Evolutionary conservation across 2,888 invertebrate species (phyloP).

Genomic region (Nomada lathburiana): DNA sequence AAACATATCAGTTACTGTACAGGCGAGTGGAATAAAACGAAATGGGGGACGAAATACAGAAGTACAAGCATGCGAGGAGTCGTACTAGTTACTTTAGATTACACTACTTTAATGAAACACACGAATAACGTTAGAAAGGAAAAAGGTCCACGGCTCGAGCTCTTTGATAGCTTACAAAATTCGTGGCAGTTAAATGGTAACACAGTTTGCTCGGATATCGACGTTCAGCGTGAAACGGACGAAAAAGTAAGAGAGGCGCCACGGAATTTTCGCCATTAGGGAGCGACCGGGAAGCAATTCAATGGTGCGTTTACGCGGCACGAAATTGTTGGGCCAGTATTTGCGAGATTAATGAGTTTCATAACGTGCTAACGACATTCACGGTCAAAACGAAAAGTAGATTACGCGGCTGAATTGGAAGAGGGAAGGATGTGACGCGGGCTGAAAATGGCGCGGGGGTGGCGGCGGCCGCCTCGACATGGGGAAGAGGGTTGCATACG

Average conservation of each 20-base stretch:
- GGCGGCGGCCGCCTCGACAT: slow-evolving; percentile 9
- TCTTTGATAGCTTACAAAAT: neutral
- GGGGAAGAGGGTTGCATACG: slow-evolving; percentile 57
- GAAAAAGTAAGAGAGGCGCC: slow-evolving; percentile 56
- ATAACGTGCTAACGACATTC: slow-evolving; percentile 81
- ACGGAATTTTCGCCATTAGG: slow-evolving; percentile 69
- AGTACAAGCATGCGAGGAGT: neutral
- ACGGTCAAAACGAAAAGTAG: slow-evolving; percentile 79
- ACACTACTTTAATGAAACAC: no score
- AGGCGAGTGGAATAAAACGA: no score
- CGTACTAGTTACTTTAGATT: neutral
- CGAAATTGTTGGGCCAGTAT: slow-evolving; percentile 74
- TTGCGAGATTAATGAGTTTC: slow-evolving; percentile 80
- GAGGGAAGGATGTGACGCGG: slow-evolving; percentile 67
- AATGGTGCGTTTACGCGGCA: slow-evolving; percentile 71
- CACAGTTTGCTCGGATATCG: neutral
- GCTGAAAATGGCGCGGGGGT: slow-evolving; percentile 47
- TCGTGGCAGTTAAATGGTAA: slow-evolving; percentile 2
- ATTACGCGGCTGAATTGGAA: slow-evolving; percentile 77
- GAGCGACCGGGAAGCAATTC: slow-evolving; percentile 67
- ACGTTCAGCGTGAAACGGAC: slow-evolving; percentile 15
- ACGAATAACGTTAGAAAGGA: no score
- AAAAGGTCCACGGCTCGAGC: no score
- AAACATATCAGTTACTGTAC: no score
- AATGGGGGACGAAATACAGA: no score